Evolutionary conservation across 2,797 vertebrate species (phyloP), one percentile per base, ranked within the genome.

Genomic region (Pteronotus mesoamericanus): DNA sequence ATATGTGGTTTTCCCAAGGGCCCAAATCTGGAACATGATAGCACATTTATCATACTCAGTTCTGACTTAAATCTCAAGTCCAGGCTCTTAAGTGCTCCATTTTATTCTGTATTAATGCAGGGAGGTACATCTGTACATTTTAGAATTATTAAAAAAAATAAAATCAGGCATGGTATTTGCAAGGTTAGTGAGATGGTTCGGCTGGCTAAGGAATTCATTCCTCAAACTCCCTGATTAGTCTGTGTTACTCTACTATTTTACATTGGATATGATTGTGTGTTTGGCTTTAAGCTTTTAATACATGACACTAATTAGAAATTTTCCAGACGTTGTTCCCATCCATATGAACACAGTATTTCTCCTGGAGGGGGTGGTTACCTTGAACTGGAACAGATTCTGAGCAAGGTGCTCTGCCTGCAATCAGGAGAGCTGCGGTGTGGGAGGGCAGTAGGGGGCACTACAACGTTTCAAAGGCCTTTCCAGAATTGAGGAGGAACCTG

Each of bases 201-300:
- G 14, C 66, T 85, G 57, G 42, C 69, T n/a, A 39, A 84, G 44
- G 2, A 44, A 66, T 29, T 12, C 24, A 18, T 72, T 96, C 61
- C 24, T 93, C 86, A 77, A 74, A 46, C 34, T 93, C 39, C 37
- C 42, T 51, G 46, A 80, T 57, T 86, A 44, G 18, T 93, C 44
- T 64, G 12, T 71, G n/a, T 69, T 46, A 71, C 32, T 94, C 42
- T 68, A 37, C 51, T 77, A 22, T 42, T 93, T 95, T 83, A 87
- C 72, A 77, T 93, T 93, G 84, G 57, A 71, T 85, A 59, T 3
- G 9, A 53, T 59, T 85, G 2, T 39, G 29, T 75, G 44, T 79
- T 79, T 89, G 91, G 46, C 57, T 96, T 95, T 89, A 83, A 88
- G 68, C 51, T 69, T 75, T 88, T 75, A 80, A 57, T 72, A 89